phyloP scores from a whole-genome alignment of 2,113 vertebrate species.

The Thunnus maccoyii region DNA sequence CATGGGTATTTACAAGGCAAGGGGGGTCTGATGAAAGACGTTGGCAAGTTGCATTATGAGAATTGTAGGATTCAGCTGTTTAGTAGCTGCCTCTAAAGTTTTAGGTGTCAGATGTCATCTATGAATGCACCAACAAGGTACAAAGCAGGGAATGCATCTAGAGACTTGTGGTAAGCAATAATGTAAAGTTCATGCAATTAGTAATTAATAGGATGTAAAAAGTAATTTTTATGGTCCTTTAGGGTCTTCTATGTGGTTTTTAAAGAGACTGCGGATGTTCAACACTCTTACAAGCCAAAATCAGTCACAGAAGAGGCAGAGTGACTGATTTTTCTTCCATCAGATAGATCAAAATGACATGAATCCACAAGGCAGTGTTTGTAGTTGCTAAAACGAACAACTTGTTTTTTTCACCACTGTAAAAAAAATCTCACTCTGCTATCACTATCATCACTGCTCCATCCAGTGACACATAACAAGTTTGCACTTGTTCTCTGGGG shows the following conservation, averaged over 20 bases:
- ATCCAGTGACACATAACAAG: slow-evolving; percentile 33
- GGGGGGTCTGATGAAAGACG: neutral
- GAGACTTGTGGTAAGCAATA: neutral
- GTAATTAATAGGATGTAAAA: no score
- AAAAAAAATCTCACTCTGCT: neutral
- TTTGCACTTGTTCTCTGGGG: slow-evolving; percentile 12
- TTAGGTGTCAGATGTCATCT: neutral
- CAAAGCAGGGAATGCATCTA: neutral
- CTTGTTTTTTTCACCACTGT: neutral
- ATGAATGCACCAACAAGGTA: neutral
- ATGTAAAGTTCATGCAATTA: neutral
- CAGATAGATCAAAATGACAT: no score
- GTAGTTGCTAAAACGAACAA: neutral
- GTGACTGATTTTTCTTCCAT: neutral
- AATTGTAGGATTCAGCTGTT: neutral
- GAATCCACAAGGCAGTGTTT: neutral
- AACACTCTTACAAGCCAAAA: neutral
- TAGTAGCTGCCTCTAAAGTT: neutral
- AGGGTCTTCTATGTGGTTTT: neutral
- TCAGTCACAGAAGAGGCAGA: neutral
- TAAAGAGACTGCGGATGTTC: neutral
- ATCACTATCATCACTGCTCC: slow-evolving; percentile 4
- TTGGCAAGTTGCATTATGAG: neutral
- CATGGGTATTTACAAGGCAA: slow-evolving; percentile 2
- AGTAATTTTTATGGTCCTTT: neutral